These are phyloP conservation scores for Mixornis gularis DNA, from an alignment of 2,113 vertebrate genomes.

Conservation along the genomic window DNA sequence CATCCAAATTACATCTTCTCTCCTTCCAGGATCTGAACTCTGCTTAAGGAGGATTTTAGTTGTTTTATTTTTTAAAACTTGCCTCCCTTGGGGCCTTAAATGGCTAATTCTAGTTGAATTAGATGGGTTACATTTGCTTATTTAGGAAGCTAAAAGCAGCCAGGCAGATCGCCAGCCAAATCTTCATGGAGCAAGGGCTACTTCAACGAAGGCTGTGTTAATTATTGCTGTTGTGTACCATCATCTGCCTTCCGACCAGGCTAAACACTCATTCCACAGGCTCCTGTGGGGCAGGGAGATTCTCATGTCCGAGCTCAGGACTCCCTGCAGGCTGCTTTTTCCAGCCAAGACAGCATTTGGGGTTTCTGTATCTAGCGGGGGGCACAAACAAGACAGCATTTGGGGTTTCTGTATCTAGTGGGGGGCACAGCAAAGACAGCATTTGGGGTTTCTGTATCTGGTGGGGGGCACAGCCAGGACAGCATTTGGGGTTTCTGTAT, in stretches of 20 bases:
- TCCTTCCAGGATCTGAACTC: not conserved
- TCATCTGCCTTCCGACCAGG: not conserved
- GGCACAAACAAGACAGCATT: not conserved
- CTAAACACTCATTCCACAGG: not conserved
- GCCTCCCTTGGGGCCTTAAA: not conserved
- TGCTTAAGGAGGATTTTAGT: not conserved
- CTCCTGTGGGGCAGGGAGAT: not conserved
- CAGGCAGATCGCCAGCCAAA: not conserved
- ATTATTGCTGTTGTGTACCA: not conserved
- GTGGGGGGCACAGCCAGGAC: no score
- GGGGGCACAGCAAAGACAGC: no score
- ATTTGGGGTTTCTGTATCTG: no score
- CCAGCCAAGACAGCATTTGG: not conserved
- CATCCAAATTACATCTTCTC: not conserved
- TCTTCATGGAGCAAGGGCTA: not conserved
- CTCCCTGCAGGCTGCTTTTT: not conserved
- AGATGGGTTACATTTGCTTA: not conserved
- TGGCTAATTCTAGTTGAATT: not conserved
- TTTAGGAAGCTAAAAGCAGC: not conserved
- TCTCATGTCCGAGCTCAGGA: not conserved
- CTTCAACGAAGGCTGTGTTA: rapidly evolving
- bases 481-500: no score
- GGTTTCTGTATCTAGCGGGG: not conserved
- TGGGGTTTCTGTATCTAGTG: not conserved
- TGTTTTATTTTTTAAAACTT: not conserved